phyloP scores from a whole-genome alignment of 2,797 vertebrate species.

The Mionectes olivaceus region DNA sequence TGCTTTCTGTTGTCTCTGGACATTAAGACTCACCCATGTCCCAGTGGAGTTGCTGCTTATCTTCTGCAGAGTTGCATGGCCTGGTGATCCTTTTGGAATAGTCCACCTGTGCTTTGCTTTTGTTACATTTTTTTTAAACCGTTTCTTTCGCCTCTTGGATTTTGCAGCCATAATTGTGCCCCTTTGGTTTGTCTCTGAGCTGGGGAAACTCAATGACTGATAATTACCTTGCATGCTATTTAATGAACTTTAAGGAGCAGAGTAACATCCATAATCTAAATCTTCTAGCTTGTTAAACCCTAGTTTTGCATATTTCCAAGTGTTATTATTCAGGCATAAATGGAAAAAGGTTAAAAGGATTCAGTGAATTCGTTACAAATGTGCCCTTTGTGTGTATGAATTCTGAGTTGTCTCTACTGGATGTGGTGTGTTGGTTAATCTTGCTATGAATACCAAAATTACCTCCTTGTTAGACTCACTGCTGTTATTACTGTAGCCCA shows the following conservation, averaged over 20 bases:
- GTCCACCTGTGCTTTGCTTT: neutral
- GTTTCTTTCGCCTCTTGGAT: neutral
- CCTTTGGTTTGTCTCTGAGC: neutral
- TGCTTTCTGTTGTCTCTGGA: neutral
- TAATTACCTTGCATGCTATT: constrained; percentile 29
- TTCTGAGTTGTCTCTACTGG: constrained; percentile 6
- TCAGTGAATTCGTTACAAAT: constrained; percentile 45
- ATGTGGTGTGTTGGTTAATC: constrained; percentile 30
- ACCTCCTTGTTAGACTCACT: constrained; percentile 14
- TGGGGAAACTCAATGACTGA: constrained; percentile 5
- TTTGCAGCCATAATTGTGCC: neutral
- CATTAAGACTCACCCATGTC: neutral
- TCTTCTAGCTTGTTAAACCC: constrained; percentile 39
- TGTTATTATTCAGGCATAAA: constrained; percentile 57
- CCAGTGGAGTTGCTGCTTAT: neutral
- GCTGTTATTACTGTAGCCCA: constrained; percentile 6
- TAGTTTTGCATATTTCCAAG: constrained; percentile 2
- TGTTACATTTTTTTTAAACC: neutral
- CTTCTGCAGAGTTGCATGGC: neutral
- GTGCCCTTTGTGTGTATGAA: constrained; percentile 60
- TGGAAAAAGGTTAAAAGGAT: constrained; percentile 70
- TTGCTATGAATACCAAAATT: constrained; percentile 65
- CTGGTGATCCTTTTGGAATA: neutral
- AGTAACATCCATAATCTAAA: constrained; percentile 26
- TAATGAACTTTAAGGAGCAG: constrained; percentile 38